Evolutionary conservation across 2,113 vertebrate species (phyloP).

Genomic region (Aplodontia rufa): DNA sequence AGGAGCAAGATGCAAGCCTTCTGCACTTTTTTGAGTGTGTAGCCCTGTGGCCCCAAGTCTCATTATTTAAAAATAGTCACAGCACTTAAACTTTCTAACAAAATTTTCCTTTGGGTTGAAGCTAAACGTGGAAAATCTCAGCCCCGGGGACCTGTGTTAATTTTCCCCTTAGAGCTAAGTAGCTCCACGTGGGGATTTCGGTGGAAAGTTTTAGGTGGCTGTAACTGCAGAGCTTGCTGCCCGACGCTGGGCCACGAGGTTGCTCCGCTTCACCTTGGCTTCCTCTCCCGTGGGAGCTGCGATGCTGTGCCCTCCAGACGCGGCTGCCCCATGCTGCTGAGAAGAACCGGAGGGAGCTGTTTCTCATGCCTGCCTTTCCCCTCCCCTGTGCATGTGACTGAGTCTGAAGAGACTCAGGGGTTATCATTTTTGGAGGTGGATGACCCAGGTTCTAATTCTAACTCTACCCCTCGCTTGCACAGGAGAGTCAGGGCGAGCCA

Average conservation of each 20-base stretch:
- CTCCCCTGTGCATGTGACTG: not conserved
- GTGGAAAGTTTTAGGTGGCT: conserved; percentile 68
- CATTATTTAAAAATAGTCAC: conserved; percentile 69
- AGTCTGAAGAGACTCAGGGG: not conserved
- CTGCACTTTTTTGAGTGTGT: not conserved
- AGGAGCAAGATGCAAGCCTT: not conserved
- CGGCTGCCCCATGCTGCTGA: not conserved
- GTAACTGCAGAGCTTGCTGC: not conserved
- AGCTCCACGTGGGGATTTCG: conserved; percentile 53
- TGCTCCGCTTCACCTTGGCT: not conserved
- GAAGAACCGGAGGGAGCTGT: not conserved
- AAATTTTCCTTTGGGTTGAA: conserved; percentile 70
- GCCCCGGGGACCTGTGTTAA: conserved; percentile 8
- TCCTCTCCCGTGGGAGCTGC: not conserved
- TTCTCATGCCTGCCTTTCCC: not conserved
- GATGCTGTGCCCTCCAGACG: not conserved
- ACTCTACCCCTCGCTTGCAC: not conserved
- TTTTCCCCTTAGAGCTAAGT: conserved; percentile 53
- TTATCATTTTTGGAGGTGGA: not conserved
- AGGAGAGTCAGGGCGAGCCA: not conserved
- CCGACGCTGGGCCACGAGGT: rapidly evolving
- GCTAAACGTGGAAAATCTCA: conserved; percentile 75
- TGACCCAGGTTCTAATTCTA: not conserved
- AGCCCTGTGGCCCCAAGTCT: not conserved
- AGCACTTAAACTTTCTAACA: conserved; percentile 76